phyloP scores from a whole-genome alignment of 2,888 invertebrate species.

The Oxytorus armatus region DNA sequence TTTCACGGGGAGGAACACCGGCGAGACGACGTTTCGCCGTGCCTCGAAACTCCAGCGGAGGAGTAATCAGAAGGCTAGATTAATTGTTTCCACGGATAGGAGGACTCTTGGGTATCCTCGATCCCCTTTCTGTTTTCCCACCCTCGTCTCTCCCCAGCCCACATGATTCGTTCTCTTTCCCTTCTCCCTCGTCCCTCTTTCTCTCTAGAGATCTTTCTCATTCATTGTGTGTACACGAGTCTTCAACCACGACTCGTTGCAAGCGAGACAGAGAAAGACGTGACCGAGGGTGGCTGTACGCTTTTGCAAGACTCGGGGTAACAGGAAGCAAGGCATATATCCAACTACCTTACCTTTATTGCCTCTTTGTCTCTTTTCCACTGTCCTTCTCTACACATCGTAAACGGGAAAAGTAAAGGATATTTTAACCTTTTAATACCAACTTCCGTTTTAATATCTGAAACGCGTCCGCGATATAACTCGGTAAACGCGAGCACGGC shows the following conservation, averaged over 20 bases:
- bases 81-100: slow-evolving; percentile 82
- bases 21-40: slow-evolving; percentile 59
- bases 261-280: slow-evolving; percentile 18
- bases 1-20: slow-evolving; percentile 46
- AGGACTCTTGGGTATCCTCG: slow-evolving; percentile 77
- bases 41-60: slow-evolving; percentile 64
- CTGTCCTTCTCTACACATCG: neutral
- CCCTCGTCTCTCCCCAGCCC: slow-evolving; percentile 55
- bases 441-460: slow-evolving; percentile 74
- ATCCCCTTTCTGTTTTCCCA: slow-evolving; percentile 43
- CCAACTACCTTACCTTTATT: slow-evolving; percentile 61
- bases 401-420: neutral
- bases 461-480: neutral
- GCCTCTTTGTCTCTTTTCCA: slow-evolving; percentile 27
- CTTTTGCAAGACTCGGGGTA: slow-evolving; percentile 13
- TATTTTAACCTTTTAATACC: slow-evolving; percentile 68
- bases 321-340: slow-evolving; percentile 18
- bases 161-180: slow-evolving; percentile 8
- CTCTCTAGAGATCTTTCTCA: neutral
- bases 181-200: neutral
- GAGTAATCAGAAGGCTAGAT: slow-evolving; percentile 83
- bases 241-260: slow-evolving; percentile 22
- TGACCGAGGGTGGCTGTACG: slow-evolving; percentile 6
- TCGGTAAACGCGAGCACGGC: neutral
- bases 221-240: slow-evolving; percentile 22